Evolutionary conservation across 2,797 vertebrate species (phyloP).

Genomic region (Mionectes olivaceus): DNA sequence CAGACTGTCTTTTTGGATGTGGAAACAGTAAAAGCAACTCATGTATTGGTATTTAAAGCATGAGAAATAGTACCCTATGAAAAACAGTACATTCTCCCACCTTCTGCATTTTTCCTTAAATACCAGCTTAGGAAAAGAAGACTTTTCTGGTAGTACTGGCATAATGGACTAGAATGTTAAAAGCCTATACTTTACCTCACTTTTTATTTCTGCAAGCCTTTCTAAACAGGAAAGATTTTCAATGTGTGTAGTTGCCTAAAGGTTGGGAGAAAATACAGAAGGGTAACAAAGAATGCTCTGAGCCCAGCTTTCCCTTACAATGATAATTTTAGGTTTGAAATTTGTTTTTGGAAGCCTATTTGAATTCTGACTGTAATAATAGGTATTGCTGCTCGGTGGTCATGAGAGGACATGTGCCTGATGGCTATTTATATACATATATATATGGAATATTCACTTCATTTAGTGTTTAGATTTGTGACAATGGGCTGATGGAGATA

Average conservation of each 20-base stretch:
- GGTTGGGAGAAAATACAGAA: neutral
- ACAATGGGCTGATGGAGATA: neutral
- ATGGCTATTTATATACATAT: neutral
- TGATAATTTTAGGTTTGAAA: constrained; percentile 42
- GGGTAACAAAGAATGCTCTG: neutral
- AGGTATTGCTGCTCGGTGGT: constrained; percentile 45
- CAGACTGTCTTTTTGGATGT: neutral
- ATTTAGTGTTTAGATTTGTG: constrained; percentile 13
- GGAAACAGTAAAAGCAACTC: neutral
- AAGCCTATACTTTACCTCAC: neutral
- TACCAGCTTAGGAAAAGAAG: neutral
- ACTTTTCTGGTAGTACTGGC: neutral
- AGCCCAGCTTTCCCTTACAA: neutral
- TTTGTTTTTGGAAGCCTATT: constrained; percentile 6
- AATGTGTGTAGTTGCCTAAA: neutral
- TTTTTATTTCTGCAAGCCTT: neutral
- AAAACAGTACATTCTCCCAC: neutral
- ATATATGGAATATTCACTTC: neutral
- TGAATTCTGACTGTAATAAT: constrained; percentile 44
- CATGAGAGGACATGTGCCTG: constrained; percentile 27
- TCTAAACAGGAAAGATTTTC: neutral
- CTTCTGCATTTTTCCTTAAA: neutral
- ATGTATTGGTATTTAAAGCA: neutral
- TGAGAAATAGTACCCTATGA: neutral
- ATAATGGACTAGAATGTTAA: neutral